These are phyloP conservation scores for Platalea minor DNA, from an alignment of 2,797 vertebrate species.

Conservation along the genomic window DNA sequence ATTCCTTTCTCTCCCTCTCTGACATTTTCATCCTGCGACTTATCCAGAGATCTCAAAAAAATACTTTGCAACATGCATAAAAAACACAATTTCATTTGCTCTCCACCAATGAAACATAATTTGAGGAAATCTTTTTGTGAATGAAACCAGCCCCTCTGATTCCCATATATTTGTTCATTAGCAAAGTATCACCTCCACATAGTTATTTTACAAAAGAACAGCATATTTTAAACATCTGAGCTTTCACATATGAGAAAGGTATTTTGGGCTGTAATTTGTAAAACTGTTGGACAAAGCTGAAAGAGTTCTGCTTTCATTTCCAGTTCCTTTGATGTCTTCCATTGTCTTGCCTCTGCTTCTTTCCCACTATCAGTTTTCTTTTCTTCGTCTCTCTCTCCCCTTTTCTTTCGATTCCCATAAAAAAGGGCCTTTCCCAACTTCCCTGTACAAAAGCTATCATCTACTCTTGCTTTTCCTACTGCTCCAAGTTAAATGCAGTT, in stretches of 20 bases:
- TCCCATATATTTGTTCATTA: background rate
- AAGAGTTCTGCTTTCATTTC: background rate
- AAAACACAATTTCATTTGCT: background rate
- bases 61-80: background rate
- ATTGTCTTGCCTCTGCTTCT: background rate
- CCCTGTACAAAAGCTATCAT: fast-evolving
- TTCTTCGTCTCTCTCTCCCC: fast-evolving
- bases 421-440: background rate
- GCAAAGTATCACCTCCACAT: background rate
- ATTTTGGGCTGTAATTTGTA: background rate
- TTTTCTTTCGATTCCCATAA: background rate
- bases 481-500: background rate
- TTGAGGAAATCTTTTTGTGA: background rate
- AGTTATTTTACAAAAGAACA: background rate
- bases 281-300: background rate
- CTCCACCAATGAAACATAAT: background rate
- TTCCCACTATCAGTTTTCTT: background rate
- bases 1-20: background rate
- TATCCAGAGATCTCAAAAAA: background rate
- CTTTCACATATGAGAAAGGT: background rate
- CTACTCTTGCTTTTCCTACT: background rate
- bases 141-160: background rate
- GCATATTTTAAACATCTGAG: background rate
- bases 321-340: background rate
- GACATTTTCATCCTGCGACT: background rate